A percentile compares a stretch with the other conserved stretches of the same genome.
phyloP scores from a whole-genome alignment of 2,797 vertebrate genomes.

The Pelodytes ibericus region DNA sequence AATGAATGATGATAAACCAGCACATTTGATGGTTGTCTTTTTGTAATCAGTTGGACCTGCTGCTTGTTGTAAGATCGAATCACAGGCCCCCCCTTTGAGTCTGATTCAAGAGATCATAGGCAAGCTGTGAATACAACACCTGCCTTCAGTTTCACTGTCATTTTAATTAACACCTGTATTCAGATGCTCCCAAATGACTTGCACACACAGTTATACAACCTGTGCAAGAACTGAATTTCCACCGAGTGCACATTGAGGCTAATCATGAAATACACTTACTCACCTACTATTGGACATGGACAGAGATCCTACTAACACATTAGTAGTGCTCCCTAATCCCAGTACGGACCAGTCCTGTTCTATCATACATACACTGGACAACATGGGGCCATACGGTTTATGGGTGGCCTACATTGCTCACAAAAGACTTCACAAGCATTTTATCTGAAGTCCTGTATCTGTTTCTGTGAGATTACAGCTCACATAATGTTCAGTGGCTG shows the following conservation, averaged over 20 bases:
- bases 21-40: not conserved
- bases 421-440: too few relatives aligned
- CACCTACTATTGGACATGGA: too few relatives aligned
- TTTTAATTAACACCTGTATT: conserved; percentile 53
- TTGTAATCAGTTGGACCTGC: conserved; percentile 25
- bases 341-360: too few relatives aligned
- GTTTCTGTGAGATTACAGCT: too few relatives aligned
- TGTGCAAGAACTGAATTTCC: conserved; percentile 11
- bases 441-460: too few relatives aligned
- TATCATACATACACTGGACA: too few relatives aligned
- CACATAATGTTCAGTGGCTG: too few relatives aligned
- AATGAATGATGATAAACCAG: not conserved
- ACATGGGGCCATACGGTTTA: too few relatives aligned
- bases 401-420: too few relatives aligned
- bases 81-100: conserved; percentile 7
- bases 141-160: conserved; percentile 32
- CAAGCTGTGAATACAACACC: conserved; percentile 48
- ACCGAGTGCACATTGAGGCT: not conserved
- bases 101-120: conserved; percentile 48
- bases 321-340: too few relatives aligned
- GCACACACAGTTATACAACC: conserved; percentile 16
- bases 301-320: too few relatives aligned
- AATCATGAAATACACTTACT: conserved; percentile 2
- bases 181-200: conserved; percentile 37
- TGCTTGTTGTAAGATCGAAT: conserved; percentile 15